A percentile compares a stretch with the other conserved stretches of the same genome.
phyloP scores from a whole-genome alignment of 1,140 invertebrate genomes.

The Trichonephila clavata region DNA sequence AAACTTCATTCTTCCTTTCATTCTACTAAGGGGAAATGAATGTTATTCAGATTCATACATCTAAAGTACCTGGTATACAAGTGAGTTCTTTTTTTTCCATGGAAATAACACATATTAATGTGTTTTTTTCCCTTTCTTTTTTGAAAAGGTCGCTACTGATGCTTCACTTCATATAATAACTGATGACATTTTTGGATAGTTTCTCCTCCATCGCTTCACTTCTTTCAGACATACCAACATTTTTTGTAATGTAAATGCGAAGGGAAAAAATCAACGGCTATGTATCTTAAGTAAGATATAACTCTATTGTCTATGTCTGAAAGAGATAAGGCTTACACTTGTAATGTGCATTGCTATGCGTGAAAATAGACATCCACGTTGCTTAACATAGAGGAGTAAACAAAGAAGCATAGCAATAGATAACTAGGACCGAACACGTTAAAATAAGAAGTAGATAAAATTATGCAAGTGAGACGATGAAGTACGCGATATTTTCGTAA shows the following conservation, averaged over 20 bases:
- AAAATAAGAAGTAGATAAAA: conserved; percentile 6
- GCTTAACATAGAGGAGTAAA: neutral
- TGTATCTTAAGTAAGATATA: neutral
- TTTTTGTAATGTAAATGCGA: conserved; percentile 19
- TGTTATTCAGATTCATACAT: neutral
- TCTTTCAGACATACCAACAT: neutral
- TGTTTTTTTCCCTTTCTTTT: neutral
- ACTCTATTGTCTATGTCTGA: neutral
- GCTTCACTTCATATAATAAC: conserved; percentile 1
- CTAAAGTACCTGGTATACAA: neutral
- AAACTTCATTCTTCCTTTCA: neutral
- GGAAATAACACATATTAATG: neutral
- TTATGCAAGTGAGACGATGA: neutral
- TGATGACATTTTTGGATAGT: neutral
- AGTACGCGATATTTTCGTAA: neutral
- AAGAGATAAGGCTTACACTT: neutral
- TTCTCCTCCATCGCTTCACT: neutral
- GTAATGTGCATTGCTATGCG: conserved; percentile 9
- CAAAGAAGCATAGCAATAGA: neutral
- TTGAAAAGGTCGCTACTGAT: neutral
- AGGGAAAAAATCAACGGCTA: neutral
- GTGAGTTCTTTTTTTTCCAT: neutral
- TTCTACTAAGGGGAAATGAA: neutral
- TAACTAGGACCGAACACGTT: neutral
- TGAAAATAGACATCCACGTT: neutral